These are phyloP conservation scores for Dichetophora obliterata DNA, from an alignment of 2,888 invertebrate genomes.

Conservation along the genomic window DNA sequence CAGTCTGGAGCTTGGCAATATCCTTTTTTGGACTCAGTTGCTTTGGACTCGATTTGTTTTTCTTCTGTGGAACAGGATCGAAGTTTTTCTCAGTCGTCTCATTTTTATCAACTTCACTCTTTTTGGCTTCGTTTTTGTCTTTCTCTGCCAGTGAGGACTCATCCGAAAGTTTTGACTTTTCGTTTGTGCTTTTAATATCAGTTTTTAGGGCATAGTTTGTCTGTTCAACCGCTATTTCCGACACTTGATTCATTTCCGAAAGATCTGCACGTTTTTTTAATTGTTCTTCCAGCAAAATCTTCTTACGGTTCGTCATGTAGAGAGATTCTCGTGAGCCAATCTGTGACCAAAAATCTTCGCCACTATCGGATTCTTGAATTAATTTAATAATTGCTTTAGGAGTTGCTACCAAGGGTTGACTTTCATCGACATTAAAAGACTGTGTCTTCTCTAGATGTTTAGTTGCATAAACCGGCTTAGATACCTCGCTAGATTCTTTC, in stretches of 20 bases:
- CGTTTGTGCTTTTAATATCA: conserved; percentile 7
- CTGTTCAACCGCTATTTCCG: conserved; percentile 49
- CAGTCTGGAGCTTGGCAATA: background rate
- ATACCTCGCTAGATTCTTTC: background rate
- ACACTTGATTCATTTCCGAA: conserved; percentile 46
- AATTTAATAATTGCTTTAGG: conserved; percentile 59
- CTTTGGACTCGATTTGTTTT: background rate
- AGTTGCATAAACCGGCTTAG: background rate
- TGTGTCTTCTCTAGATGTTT: conserved; percentile 35
- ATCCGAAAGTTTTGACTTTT: background rate
- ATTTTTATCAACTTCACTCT: background rate
- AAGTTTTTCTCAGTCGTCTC: background rate
- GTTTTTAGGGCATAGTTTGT: conserved; percentile 49
- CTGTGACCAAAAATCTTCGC: conserved; percentile 76
- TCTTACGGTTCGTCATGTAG: conserved; percentile 73
- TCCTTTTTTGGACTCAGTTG: background rate
- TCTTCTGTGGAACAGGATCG: background rate
- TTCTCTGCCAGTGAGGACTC: conserved; percentile 10
- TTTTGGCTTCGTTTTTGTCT: conserved; percentile 36
- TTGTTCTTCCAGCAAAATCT: conserved; percentile 70
- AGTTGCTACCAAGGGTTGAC: conserved; percentile 51
- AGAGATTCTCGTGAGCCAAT: conserved; percentile 78
- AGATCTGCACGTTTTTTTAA: conserved; percentile 50
- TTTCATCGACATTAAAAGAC: conserved; percentile 23
- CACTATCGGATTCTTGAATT: conserved; percentile 64